Evolutionary conservation across 2,888 invertebrate species (phyloP), one percentile per base, ranked within the genome.

Genomic region (Fragum whitleyi): DNA sequence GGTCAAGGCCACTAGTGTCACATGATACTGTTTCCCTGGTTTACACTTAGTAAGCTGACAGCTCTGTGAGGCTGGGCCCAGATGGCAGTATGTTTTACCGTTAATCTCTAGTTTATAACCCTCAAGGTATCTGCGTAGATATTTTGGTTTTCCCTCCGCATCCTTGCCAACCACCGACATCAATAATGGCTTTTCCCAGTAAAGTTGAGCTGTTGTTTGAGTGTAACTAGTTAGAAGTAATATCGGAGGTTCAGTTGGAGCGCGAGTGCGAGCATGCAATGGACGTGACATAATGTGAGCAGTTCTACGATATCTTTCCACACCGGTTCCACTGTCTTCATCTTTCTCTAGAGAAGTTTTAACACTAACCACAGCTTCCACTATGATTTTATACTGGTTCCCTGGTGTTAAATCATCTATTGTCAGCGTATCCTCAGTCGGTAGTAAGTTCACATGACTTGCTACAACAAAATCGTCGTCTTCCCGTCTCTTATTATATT

Each of bases 21-120:
- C 90, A 72, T 86, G 89, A 86, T 94, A 94, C 36, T 86, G 87
- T 75, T 93, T 93, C 23, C 93, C 93, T 11, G 94, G 92, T 85
- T 90, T 90, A 87, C 94, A 94, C 83, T 94, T 94, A 55, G 93
- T 92, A 61, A 94, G 89, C 16, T 93, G 93, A 83, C 93, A 94
- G 70, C 90, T 93, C 87, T 93, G 93, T 19, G 93, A 90, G 32
- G 91, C 85, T 5, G 94, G 90, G 26, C 90, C 90, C 14, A 94
- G 85, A 32, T 91, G 90, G 84, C 92, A 91, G 85, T 94, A 93
- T 3, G 92, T 91, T 74, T 91, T 92, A 23, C 93, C 93, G 87
- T 94, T 94, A 59, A 93, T 91, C 79, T 92, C 92, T 47, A 94
- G 87, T 83, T 91, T 91, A 86, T 94, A 93, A 16, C 93, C 93